Evolutionary conservation across 2,797 vertebrate species (phyloP).

Genomic region (Microtus agrestis): DNA sequence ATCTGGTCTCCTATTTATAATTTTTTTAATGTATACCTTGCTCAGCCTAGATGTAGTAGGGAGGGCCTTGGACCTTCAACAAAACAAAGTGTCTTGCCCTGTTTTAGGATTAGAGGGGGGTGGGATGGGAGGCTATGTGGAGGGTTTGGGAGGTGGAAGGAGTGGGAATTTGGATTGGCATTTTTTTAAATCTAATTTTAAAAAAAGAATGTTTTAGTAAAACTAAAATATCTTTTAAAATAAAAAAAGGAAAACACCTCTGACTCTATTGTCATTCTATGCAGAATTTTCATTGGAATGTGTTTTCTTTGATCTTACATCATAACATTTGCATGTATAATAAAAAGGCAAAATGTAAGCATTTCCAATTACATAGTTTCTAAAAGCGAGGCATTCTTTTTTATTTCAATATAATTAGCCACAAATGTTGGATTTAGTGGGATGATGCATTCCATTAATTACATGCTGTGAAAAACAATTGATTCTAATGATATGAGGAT

Average conservation of each 20-base stretch:
- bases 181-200: no score
- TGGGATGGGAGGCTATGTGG: no score
- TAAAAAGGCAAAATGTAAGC: background rate
- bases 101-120: no score
- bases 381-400: background rate
- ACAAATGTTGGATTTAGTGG: background rate
- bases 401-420: background rate
- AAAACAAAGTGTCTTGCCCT: no score
- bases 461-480: background rate
- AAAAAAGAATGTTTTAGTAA: background rate
- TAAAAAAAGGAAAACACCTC: background rate
- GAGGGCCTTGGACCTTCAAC: no score
- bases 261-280: background rate
- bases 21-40: no score
- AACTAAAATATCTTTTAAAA: background rate
- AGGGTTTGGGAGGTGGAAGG: no score
- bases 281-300: background rate
- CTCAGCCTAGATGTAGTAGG: no score
- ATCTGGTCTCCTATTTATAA: no score
- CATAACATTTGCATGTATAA: background rate
- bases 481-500: slow-evolving; percentile 47
- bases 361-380: background rate
- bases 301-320: background rate
- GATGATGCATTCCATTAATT: background rate
- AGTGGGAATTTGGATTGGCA: no score